A percentile compares a stretch with the other conserved stretches of the same genome.
Evolutionary conservation across 2,113 vertebrate genomes (phyloP).

Genomic region (Indri indri): DNA sequence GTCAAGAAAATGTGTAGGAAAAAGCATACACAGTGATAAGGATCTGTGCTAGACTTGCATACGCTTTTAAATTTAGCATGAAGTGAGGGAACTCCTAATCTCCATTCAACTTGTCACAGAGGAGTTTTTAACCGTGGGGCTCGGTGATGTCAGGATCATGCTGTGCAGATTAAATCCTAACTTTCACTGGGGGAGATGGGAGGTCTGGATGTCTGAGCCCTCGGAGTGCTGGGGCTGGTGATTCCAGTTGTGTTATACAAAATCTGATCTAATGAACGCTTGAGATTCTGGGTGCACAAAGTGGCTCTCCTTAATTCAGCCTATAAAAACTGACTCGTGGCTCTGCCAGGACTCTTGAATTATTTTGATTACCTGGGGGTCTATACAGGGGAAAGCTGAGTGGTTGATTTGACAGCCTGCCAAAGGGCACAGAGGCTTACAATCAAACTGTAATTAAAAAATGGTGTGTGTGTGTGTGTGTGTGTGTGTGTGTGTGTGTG

Average conservation of each 20-base stretch:
- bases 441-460: not conserved
- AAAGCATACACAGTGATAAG: not conserved
- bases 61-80: not conserved
- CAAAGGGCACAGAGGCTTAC: not conserved
- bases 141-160: not conserved
- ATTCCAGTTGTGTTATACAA: fast-evolving
- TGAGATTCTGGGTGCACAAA: not conserved
- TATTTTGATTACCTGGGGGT: not conserved
- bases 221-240: fast-evolving
- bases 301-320: not conserved
- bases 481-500: fast-evolving
- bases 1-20: not conserved
- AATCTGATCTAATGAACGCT: not conserved
- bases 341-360: fast-evolving
- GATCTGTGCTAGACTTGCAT: not conserved
- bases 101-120: not conserved
- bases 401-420: not conserved
- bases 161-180: not conserved
- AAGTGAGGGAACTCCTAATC: not conserved
- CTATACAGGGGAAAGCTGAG: not conserved
- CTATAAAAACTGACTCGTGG: not conserved
- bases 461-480: fast-evolving
- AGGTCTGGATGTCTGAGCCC: not conserved
- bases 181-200: not conserved
- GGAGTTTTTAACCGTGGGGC: not conserved